phyloP scores from a whole-genome alignment of 2,113 vertebrate species.

The Rhombomys opimus region DNA sequence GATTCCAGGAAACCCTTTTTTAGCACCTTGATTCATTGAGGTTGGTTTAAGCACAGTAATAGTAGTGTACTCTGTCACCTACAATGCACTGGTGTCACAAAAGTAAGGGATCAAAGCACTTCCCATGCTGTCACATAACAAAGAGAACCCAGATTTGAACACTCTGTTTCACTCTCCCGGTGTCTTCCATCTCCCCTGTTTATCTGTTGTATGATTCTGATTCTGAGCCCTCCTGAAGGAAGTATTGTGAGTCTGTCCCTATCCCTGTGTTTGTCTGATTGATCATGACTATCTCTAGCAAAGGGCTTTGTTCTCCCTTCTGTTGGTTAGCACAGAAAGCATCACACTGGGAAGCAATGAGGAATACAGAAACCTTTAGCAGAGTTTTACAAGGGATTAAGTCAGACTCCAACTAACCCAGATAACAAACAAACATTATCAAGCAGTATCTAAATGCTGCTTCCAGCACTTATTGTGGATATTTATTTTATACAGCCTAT shows the following conservation, averaged over 20 bases:
- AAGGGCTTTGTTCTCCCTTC: background rate
- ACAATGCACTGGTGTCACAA: background rate
- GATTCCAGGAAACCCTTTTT: background rate
- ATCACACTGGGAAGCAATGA: background rate
- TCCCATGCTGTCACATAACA: background rate
- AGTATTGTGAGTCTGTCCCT: background rate
- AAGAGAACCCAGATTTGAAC: background rate
- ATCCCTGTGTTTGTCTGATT: background rate
- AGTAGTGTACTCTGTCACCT: background rate
- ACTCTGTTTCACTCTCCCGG: background rate
- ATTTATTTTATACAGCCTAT: background rate
- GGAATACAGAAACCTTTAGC: background rate
- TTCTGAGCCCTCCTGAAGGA: background rate
- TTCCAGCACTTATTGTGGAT: background rate
- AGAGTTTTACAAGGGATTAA: background rate
- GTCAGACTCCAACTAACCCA: background rate
- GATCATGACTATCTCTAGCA: background rate
- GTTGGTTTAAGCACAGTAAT: background rate
- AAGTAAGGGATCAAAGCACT: background rate
- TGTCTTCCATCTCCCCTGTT: background rate
- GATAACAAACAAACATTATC: background rate
- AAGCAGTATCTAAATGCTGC: background rate
- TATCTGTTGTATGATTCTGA: background rate
- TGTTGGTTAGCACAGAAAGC: background rate
- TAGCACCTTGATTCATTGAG: background rate